phyloP scores from a whole-genome alignment of 1,140 invertebrate species.

The Sarcophaga peregrina region DNA sequence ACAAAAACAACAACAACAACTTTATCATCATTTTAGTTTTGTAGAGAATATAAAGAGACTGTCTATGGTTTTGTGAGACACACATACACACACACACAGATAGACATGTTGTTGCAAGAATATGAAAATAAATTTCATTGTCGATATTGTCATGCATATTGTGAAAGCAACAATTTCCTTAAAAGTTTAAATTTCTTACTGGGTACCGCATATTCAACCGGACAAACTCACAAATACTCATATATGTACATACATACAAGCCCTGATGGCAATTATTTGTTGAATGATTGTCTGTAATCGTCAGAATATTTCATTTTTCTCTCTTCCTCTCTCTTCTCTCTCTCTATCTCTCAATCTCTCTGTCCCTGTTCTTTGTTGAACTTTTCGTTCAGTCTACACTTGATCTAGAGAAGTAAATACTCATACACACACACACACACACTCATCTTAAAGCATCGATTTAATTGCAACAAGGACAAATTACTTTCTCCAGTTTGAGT shows the following conservation, averaged over 20 bases:
- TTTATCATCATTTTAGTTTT: no score
- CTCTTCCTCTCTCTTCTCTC: neutral
- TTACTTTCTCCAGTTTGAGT: slow-evolving; percentile 35
- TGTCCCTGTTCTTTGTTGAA: no score
- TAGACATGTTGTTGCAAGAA: no score
- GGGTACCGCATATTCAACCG: neutral
- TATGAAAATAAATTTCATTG: neutral
- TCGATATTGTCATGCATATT: neutral
- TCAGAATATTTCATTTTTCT: neutral
- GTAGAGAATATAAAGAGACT: no score
- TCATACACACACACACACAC: slow-evolving; percentile 6
- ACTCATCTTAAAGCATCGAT: slow-evolving; percentile 31
- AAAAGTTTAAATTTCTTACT: neutral
- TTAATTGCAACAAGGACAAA: slow-evolving; percentile 38
- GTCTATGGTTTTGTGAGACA: neutral
- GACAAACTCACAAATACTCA: no score
- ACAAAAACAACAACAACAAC: no score
- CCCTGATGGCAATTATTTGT: neutral
- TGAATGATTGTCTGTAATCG: neutral
- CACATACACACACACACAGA: neutral
- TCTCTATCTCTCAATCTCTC: no score
- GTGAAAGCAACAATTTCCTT: neutral
- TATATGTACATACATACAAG: neutral
- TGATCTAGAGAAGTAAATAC: no score
- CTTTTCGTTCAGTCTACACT: no score